These are phyloP conservation scores for Saturnia pavonia DNA, from an alignment of 2,888 invertebrate species.

Conservation along the genomic window DNA sequence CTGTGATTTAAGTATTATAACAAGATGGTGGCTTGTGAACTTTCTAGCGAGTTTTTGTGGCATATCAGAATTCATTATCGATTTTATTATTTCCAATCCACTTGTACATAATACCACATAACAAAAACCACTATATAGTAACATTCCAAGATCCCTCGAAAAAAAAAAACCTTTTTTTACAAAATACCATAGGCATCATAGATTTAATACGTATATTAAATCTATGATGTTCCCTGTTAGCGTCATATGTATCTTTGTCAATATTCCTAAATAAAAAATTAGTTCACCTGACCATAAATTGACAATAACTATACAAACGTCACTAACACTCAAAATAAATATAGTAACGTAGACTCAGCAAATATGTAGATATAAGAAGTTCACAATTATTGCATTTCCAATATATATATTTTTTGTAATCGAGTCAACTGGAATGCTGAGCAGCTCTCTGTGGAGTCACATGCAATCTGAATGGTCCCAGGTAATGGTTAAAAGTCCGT, in stretches of 20 bases:
- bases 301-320: neutral
- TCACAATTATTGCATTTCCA: neutral
- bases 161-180: no score
- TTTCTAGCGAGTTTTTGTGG: no score
- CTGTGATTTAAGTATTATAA: no score
- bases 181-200: no score
- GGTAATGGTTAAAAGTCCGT: conserved; percentile 31
- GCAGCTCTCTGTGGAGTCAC: conserved; percentile 44
- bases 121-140: no score
- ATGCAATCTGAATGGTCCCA: conserved; percentile 44
- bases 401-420: neutral
- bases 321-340: neutral
- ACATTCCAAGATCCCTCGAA: no score
- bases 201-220: no score
- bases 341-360: neutral
- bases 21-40: no score
- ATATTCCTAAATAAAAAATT: neutral
- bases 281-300: neutral
- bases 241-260: neutral
- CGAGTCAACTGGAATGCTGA: conserved; percentile 40
- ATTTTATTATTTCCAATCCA: no score
- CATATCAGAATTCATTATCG: no score
- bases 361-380: neutral
- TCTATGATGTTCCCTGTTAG: no score
- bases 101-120: no score